Conservation (phyloP, 2,888 invertebrate genomes). For the Agrotis puta region DNA sequence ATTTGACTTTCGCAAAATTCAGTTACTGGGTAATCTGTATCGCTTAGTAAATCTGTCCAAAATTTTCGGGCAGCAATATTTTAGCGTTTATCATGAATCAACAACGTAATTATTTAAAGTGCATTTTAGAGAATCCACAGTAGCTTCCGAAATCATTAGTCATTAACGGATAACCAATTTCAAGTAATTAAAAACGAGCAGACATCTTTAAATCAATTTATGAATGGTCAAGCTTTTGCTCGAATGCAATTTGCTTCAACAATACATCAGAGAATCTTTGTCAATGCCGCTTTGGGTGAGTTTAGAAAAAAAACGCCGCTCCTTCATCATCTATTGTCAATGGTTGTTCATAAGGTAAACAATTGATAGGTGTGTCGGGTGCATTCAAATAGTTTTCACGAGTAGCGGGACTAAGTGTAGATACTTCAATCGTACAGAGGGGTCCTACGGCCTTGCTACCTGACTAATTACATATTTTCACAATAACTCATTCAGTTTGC, state of each 20-base stretch:
- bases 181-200: conserved; percentile 6
- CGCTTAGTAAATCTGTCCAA: too few species aligned
- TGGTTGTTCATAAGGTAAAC: neutral
- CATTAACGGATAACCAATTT: neutral
- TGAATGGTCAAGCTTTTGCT: conserved; percentile 13
- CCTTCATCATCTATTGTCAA: neutral
- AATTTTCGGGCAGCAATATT: too few species aligned
- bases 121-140: conserved; percentile 1
- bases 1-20: too few species aligned
- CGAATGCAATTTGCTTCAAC: conserved; percentile 30
- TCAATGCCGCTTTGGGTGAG: conserved; percentile 7
- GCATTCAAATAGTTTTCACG: neutral
- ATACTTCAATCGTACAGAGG: neutral
- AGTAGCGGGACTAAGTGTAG: neutral
- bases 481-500: too few species aligned
- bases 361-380: conserved; percentile 3
- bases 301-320: conserved; percentile 10
- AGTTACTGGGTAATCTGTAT: too few species aligned
- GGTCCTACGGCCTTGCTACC: too few species aligned
- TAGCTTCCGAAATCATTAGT: neutral
- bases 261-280: conserved; percentile 29
- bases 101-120: neutral
- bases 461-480: too few species aligned
- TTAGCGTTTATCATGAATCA: neutral
- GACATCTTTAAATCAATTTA: neutral